Base-by-base conservation (phyloP, 2,888 invertebrate species). In the Perizoma affinitatum region DNA sequence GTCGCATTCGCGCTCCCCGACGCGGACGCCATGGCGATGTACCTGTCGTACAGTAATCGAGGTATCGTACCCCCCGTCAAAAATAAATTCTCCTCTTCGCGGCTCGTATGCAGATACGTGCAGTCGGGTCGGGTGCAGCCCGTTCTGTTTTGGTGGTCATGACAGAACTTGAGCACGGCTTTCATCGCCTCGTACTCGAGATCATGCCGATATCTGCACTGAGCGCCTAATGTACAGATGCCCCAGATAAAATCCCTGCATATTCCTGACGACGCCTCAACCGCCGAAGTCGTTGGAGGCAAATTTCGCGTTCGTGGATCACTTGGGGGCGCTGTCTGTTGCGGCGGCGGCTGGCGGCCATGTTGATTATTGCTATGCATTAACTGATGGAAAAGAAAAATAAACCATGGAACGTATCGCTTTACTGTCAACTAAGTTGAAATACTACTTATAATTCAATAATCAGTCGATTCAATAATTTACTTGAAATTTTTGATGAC, bases 241-340 rank as follows among this genome's bases (percentile, higher is more conserved):
- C 89, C 91, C 89, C 90, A 88, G 4, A 88, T 76, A 62, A 76
- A 90, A 58, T 88, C 80, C 3, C 87, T 75, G 61, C 90, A 91
- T 53, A 83, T 77, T 52, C 77, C 60, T 44, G 46, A 54, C 22
- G 22, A 22, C 6, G 46, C 11, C 6, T 70, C 68, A 53, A 69
- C 57, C 58, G 48, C 8, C 8, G 53, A 50, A 5, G 69, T 71
- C 5, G 67, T 55, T 11, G 72, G 49, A 52, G 69, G 51, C 6
- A 58, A 56, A 57, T 70, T 78, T 67, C 68, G 71, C 10, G 9
- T 51, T 36, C 60, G 47, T 40, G 60, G 55, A 52, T 60, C 77
- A 5, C 74, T 64, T 57, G 77, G 68, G 62, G 78, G 72, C 71
- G 75, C 68, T 65, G 71, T 69, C 61, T 74, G 79, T 65, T 73